Base-by-base conservation (phyloP, 2,113 vertebrate species). In the Etheostoma spectabile region DNA sequence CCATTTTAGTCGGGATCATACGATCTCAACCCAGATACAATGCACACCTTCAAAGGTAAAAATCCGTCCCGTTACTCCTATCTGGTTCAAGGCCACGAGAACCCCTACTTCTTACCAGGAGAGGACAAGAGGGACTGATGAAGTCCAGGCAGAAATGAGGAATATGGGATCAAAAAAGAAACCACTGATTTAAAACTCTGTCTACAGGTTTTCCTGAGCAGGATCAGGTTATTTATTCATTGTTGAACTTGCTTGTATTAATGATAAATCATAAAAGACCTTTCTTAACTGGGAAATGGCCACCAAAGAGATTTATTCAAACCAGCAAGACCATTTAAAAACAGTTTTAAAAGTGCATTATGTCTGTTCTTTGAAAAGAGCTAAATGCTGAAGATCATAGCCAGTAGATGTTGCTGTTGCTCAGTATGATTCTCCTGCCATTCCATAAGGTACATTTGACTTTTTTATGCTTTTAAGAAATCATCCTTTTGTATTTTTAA, bases 11-110 rank as follows among this genome's bases (percentile, higher is more conserved):
- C 90, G 0, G 95, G 93, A 22, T 94, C 95, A 0, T 95, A 95
- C 1, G 90, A 94, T 74, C 83, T 95, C 74, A 84, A 80, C 70
- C 74, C 86, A 3, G 93, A 93, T 0, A 85, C 30, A 4, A 73
- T 96, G 95, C 93, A 83, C 74, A 96, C 95, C 18, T 96, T 96
- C 92, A 94, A 86, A 69, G 94, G 91, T 75, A 91, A 92, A 88
- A 91, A 89, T 33, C 65, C 90, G 0, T 93, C 95, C 1, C 93
- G 91, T 0, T 95, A 95, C 83, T 94, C 95, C 4, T 95, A 95
- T 72, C 86, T 96, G 89, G 89, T 95, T n/a, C 90, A 95, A 82
- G 95, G 95, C 72, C 95, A 95, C 6, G 94, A 95, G 86, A 96
- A 96, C 79, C 95, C 95, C 0, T 95, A 95, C 91, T 96, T 94